Conservation (phyloP, 2,113 vertebrate species). For the Lota lota region DNA sequence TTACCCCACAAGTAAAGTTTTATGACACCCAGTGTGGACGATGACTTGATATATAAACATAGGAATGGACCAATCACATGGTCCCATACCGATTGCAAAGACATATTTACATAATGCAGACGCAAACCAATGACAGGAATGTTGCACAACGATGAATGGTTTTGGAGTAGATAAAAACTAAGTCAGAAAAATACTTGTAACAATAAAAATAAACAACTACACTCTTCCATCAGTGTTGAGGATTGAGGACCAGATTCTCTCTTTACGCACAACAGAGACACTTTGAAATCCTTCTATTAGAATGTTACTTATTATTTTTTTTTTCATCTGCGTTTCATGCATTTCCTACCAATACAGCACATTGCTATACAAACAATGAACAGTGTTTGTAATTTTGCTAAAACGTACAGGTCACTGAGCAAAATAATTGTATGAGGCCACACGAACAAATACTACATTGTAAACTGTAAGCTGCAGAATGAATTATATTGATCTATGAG, state of each 20-base stretch:
- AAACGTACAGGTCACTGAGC: slow-evolving; percentile 16
- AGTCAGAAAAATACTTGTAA: too few relatives aligned
- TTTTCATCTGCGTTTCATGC: slow-evolving; percentile 42
- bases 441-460: not conserved
- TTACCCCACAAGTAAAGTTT: slow-evolving; percentile 63
- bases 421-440: not conserved
- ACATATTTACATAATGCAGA: slow-evolving; percentile 63
- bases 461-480: not conserved
- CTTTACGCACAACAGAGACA: too few relatives aligned
- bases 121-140: slow-evolving; percentile 57
- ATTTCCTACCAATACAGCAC: slow-evolving; percentile 40
- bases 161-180: not conserved
- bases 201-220: too few relatives aligned
- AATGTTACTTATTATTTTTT: slow-evolving; percentile 7
- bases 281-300: too few relatives aligned
- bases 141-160: slow-evolving; percentile 46
- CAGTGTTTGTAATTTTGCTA: slow-evolving; percentile 5
- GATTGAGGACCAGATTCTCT: too few relatives aligned
- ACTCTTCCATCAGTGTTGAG: too few relatives aligned
- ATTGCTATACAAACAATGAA: slow-evolving; percentile 33
- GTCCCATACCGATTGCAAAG: slow-evolving; percentile 39
- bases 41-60: slow-evolving; percentile 62
- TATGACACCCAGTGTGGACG: slow-evolving; percentile 47
- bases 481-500: too few relatives aligned
- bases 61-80: slow-evolving; percentile 36